Conservation (phyloP, 2,113 vertebrate genomes). For the Siniperca chuatsi region DNA sequence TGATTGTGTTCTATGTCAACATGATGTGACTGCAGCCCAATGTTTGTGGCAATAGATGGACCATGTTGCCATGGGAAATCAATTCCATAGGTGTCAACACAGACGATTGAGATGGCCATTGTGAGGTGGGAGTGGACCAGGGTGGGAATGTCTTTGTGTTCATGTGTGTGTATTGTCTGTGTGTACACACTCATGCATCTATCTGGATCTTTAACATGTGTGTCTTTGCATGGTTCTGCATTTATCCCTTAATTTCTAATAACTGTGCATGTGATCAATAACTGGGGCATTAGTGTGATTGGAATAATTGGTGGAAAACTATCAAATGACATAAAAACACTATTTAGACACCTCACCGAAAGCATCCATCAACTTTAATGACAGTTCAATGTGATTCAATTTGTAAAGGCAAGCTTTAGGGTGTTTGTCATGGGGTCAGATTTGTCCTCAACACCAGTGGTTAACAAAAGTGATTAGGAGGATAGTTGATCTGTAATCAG, state of each 20-base stretch:
- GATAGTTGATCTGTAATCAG: background rate
- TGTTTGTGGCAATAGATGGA: conserved; percentile 80
- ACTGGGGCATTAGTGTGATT: background rate
- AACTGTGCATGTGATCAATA: background rate
- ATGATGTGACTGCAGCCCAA: conserved; percentile 78
- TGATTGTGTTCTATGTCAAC: conserved; percentile 83
- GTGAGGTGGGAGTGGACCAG: conserved; percentile 42
- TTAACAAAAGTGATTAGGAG: background rate
- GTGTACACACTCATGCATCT: background rate
- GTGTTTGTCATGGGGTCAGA: background rate
- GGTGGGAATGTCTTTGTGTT: conserved; percentile 40
- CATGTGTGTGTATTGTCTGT: background rate
- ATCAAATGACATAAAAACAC: background rate
- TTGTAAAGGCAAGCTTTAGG: background rate
- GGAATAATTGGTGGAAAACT: conserved; percentile 22
- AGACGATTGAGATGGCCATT: conserved; percentile 65
- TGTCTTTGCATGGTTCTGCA: conserved; percentile 17
- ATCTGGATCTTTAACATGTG: background rate
- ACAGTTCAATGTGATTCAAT: background rate
- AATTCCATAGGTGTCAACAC: conserved; percentile 80
- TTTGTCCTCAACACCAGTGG: background rate
- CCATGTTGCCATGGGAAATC: conserved; percentile 83
- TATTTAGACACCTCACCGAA: background rate
- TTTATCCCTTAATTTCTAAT: background rate
- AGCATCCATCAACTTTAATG: background rate